Percentiles rank a stretch among this genome's conserved stretches.
phyloP scores from a whole-genome alignment of 2,888 invertebrate species.

The Sclerodermus sp. region DNA sequence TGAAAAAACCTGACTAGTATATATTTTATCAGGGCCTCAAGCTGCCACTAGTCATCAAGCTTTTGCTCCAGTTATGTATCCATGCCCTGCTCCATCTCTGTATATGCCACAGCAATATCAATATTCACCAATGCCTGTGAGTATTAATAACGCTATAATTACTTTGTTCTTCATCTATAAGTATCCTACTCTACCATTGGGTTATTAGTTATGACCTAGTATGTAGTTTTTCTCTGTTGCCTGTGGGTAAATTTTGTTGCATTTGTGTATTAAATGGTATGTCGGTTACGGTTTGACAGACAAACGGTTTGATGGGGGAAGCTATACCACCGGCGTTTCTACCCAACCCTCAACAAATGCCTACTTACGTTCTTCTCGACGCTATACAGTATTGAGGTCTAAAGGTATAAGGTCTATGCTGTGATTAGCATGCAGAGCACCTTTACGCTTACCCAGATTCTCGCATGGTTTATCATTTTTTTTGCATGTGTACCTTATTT shows the following conservation, averaged over 20 bases:
- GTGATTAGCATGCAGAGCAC: conserved; percentile 43
- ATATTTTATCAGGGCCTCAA: conserved; percentile 45
- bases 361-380: conserved; percentile 66
- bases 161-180: conserved; percentile 4
- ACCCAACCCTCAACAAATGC: conserved; percentile 63
- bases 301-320: conserved; percentile 58
- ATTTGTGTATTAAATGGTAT: conserved; percentile 33
- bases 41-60: conserved; percentile 53
- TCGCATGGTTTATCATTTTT: conserved; percentile 28
- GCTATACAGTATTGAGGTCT: conserved; percentile 67
- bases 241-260: conserved; percentile 21
- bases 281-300: conserved; percentile 57
- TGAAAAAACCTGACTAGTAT: no score
- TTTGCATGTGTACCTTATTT: conserved; percentile 26
- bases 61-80: conserved; percentile 55
- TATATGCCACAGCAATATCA: conserved; percentile 57
- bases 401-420: conserved; percentile 55
- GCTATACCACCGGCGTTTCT: conserved; percentile 60
- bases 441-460: conserved; percentile 19
- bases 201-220: conserved; percentile 14
- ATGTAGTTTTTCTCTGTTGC: conserved; percentile 17
- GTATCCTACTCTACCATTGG: neutral
- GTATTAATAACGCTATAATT: no score
- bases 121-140: conserved; percentile 57
- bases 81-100: conserved; percentile 54